Base-by-base conservation (phyloP, 2,888 invertebrate species). In the Drosophila subquinaria region DNA sequence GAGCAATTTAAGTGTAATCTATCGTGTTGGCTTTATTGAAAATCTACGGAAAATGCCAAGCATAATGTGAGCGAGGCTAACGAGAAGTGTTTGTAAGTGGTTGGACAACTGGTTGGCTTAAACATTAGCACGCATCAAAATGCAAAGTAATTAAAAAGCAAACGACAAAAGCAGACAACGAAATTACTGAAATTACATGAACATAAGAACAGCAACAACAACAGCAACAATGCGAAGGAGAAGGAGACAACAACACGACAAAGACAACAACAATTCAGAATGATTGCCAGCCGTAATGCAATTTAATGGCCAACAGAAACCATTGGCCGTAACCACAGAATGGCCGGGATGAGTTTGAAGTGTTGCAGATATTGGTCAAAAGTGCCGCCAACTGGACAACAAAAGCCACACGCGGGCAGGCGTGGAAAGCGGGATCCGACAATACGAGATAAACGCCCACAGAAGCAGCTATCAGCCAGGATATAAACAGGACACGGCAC, bases 291-390 rank as follows among this genome's bases (percentile, higher is more conserved):
- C 55, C 76, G 75, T 84, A 88, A 84, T 88, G 84, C 83, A 88
- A 82, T 88, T 84, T 88, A 84, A 84, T 88, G 86, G 72, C 69
- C 79, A 73, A 56, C 75, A 66, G 76, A 65, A 66, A 70, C 66
- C 75, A 79, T 56, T 78, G 81, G 63, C 60, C 48, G 59, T 75
- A 63, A 77, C 84, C 87, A 65, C 81, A 77, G 68, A 79, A 70
- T 69, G 72, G 64, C 63, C 83, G 70, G 82, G 42, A 70, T 78
- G 82, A 79, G 82, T 76, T 73, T 84, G 72, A 86, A 89, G 89
- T 89, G 87, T 81, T 88, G 76, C 84, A 88, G 85, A 85, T 88
- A 81, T 86, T 88, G 85, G 87, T 83, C 77, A 88, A 79, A 82
- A 82, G 86, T 84, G 74, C 80, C 69, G 68, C 69, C 79, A 35